Conservation (phyloP, 2,888 invertebrate species). For the Dorcus hopei region DNA sequence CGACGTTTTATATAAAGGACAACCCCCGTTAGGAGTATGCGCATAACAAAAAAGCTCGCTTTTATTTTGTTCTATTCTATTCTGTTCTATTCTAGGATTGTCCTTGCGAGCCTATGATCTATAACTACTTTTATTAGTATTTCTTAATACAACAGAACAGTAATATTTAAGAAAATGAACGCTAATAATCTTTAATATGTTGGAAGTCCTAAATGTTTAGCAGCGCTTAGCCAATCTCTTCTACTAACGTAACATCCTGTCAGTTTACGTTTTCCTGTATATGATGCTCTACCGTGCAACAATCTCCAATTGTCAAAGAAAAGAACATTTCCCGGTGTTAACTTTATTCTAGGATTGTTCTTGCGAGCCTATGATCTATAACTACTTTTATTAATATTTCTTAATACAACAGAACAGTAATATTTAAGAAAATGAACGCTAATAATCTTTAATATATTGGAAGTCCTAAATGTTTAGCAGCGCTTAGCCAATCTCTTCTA, state of each 20-base stretch:
- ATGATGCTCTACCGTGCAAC: conserved; percentile 69
- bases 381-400: too few relatives aligned
- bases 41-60: too few relatives aligned
- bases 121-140: too few relatives aligned
- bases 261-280: conserved; percentile 64
- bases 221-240: conserved; percentile 65
- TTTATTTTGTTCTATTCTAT: too few relatives aligned
- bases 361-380: too few relatives aligned
- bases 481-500: conserved; percentile 66
- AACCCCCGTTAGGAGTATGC: too few relatives aligned
- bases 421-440: background rate
- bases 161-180: background rate
- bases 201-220: conserved; percentile 34
- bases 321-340: conserved; percentile 67
- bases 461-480: conserved; percentile 44
- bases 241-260: conserved; percentile 71
- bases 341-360: conserved; percentile 45
- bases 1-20: too few relatives aligned
- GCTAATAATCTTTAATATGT: conserved; percentile 5
- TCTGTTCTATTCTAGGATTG: too few relatives aligned
- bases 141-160: too few relatives aligned
- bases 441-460: conserved; percentile 7
- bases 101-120: too few relatives aligned
- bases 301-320: conserved; percentile 78
- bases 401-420: too few relatives aligned